Conservation (phyloP, 1,140 invertebrate genomes). For the Temnothorax nylanderi region DNA sequence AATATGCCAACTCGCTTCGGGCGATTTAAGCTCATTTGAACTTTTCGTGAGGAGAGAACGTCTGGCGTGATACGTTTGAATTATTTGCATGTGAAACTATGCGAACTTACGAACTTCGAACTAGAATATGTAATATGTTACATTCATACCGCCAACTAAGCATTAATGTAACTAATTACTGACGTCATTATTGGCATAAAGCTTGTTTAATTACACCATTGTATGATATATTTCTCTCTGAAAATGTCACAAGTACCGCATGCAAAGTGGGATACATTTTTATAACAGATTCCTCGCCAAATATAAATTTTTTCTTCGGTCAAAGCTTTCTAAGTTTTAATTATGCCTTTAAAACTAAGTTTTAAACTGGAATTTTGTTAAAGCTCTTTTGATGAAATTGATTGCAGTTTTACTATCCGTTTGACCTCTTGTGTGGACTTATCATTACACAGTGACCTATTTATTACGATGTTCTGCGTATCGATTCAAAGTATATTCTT, state of each 20-base stretch:
- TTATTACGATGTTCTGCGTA: background rate
- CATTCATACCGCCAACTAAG: background rate
- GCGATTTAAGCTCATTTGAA: background rate
- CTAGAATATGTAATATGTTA: background rate
- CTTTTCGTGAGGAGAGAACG: background rate
- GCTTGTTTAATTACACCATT: background rate
- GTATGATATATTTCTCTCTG: background rate
- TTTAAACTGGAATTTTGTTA: background rate
- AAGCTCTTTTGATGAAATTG: background rate
- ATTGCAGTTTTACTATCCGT: background rate
- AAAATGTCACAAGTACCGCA: background rate
- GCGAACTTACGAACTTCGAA: background rate
- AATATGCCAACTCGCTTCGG: background rate
- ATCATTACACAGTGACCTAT: background rate
- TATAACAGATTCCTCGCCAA: background rate
- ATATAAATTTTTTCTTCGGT: background rate
- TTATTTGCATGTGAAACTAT: conserved; percentile 1
- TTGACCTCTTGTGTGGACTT: background rate
- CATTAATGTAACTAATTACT: background rate
- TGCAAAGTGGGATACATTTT: background rate
- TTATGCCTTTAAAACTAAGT: background rate
- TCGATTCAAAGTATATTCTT: conserved; percentile 1
- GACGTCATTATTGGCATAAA: background rate
- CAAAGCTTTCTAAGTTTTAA: background rate
- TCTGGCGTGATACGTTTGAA: background rate